These are phyloP conservation scores for Drosophila bipectinata DNA, from an alignment of 1,140 invertebrate species.

Conservation along the genomic window DNA sequence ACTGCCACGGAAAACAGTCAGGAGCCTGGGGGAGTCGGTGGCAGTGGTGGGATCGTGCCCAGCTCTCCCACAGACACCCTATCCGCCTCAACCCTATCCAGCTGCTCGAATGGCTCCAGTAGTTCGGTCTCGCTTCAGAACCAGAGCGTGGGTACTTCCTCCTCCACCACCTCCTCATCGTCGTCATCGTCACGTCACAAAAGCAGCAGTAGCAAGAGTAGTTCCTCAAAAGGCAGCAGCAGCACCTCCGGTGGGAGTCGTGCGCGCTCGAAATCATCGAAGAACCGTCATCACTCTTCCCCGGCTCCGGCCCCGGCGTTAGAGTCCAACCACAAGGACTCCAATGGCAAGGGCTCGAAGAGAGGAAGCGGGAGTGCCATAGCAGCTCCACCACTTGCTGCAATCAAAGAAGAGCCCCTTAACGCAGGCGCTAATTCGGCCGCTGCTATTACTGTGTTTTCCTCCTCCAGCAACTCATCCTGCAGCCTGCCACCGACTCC, in stretches of 20 bases:
- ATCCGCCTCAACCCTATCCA: slow-evolving; percentile 54
- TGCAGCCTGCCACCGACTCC: slow-evolving; percentile 75
- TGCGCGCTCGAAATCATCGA: slow-evolving; percentile 77
- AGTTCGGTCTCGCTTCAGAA: slow-evolving; percentile 44
- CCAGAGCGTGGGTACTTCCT: slow-evolving; percentile 14
- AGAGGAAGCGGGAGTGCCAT: slow-evolving; percentile 47
- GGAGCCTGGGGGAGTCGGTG: slow-evolving; percentile 17
- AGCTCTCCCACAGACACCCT: slow-evolving; percentile 62
- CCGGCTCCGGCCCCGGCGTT: slow-evolving; percentile 38
- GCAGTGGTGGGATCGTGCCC: slow-evolving; percentile 7
- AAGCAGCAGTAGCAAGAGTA: slow-evolving; percentile 76
- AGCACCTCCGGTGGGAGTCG: slow-evolving; percentile 57
- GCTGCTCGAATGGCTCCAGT: slow-evolving; percentile 66
- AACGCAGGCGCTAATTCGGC: background rate
- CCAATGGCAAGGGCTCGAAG: slow-evolving; percentile 42
- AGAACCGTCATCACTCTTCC: slow-evolving; percentile 69
- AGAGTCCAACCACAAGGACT: slow-evolving; percentile 53
- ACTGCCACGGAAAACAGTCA: slow-evolving; percentile 39
- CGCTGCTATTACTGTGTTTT: slow-evolving; percentile 64
- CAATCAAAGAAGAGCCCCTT: slow-evolving; percentile 40
- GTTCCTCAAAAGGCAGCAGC: slow-evolving; percentile 65
- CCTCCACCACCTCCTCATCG: slow-evolving; percentile 44
- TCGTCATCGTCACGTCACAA: slow-evolving; percentile 74
- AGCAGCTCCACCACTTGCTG: slow-evolving; percentile 23
- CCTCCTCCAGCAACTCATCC: slow-evolving; percentile 78